Base-by-base conservation (phyloP, 37 sponge, comb jelly and placozoan genomes). In the Agelas oroides region DNA sequence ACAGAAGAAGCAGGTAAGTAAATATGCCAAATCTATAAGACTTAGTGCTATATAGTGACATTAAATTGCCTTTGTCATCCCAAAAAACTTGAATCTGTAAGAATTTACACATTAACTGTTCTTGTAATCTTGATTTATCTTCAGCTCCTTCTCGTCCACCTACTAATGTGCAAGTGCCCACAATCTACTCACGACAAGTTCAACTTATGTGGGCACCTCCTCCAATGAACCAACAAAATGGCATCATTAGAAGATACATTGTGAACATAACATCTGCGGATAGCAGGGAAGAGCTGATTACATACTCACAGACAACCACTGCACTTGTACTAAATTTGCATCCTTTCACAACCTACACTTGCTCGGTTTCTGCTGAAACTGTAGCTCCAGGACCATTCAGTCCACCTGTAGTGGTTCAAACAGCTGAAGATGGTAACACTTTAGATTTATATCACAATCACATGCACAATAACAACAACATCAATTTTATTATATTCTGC, bases 291-390 rank as follows among this genome's bases (percentile, higher is more conserved):
- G n/a, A 74, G 19, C 25, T 52, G 11, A 31, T 39, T 15, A 70
- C 23, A 38, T 38, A 40, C 1, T 21, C 64, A 20, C 14, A 33
- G 52, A 63, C 14, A 20, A 76, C 68, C 20, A 5, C 40, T 25
- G 27, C 56, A 14, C 70, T 39, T 60, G 20, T 77, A 1, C 23
- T 32, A 17, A 37, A 32, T 31, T 62, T 86, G 19, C 81, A 80
- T 35, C 88, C 88, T 34, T 72, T 41, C 73, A 66, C 52, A 41
- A 32, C 18, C 67, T 81, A 87, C 65, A 23, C 35, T 6, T 31
- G 63, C 53, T 5, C 75, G 39, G 76, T 87, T 19, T 67, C 88
- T 40, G 88, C 88, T 33, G 54, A 37, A 23, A 87, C 88, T 19
- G 59, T 87, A 0, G 82, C 23, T 37, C 24, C 35, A 21, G 82